Evolutionary conservation across 2,888 invertebrate species (phyloP), one percentile per base, ranked within the genome.

Genomic region (Aphidoletes aphidimyza): DNA sequence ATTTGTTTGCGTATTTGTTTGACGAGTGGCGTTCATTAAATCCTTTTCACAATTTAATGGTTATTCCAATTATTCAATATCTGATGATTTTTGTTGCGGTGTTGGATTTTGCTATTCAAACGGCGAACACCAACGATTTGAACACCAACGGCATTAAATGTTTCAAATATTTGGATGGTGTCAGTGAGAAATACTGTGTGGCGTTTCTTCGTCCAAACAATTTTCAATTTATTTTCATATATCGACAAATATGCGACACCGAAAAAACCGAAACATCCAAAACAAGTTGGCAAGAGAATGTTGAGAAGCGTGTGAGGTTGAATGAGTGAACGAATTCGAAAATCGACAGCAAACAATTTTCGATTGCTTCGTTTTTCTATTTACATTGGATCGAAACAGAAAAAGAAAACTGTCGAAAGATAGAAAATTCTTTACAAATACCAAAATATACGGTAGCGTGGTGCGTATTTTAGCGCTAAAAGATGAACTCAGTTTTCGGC

Each of bases 331-430:
- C 11, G 2, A 2, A 3, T 19, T 8, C 49, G 49, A 49, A 49
- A 49, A 49, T 49, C 19, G 22, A 54, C 54, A 54, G 26, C 54
- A 54, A 69, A 69, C 69, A 69, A 69, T 69, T 69, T 69, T 30
- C 69, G 14, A 69, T 69, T 30, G 69, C 30, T 69, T 69, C 69
- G 34, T 69, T 69, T 69, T 54, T 14, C 34, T 69, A 69, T 69
- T 69, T 69, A 69, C 69, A 69, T 69, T 69, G 69, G 69, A 69
- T 69, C 69, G 69, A n/a, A n/a, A 69, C 30, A 69, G 69, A 69
- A 30, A 69, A 26, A 30, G 54, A 22, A 22, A 22, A 47, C n/a
- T n/a, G n/a, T 42, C 14, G 22, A 11, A 22, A 22, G 69, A 69
- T 30, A 14, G 69, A 69, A 69, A 69, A 69, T 69, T 69, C 69